Evolutionary conservation across 2,888 invertebrate genomes (phyloP), one percentile per base, ranked within the genome.

Genomic region (Sinotaia quadrata): DNA sequence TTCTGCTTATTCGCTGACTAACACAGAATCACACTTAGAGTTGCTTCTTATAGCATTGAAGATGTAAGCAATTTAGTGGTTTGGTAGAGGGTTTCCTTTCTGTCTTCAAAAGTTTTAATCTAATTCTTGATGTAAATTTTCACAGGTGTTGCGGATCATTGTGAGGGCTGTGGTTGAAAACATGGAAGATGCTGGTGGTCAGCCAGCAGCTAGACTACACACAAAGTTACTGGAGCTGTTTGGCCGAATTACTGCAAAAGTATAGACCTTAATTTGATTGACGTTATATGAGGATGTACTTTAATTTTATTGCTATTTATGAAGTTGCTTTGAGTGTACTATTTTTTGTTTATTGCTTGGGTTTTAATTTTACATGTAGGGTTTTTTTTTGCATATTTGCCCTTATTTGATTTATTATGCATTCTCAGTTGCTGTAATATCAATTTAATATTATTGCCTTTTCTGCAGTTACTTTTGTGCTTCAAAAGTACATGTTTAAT

Each of bases 121-220:
- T n/a, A n/a, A n/a, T n/a, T n/a, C n/a, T n/a, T n/a, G n/a, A n/a
- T n/a, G n/a, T n/a, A n/a, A 12, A n/a, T 4, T 5, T 31, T 18
- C 68, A 2, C 66, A 87, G 87, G 92, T 96, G 29, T 89, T 97
- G 21, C 89, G 90, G 31, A 91, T 95, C 61, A 88, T 96, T 15
- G 92, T 93, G 0, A 91, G 91, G 67, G 94, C 93, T 21, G 91
- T 96, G 49, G 87, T 91, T 2, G 90, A 92, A 51, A 91, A 93
- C 73, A 86, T 90, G 34, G 89, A 89, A 8, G 94, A 95, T 84
- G 91, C 91, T 18, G 85, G 89, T 36, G 89, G 89, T 0, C 81
- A 84, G 52, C 81, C 88, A 4, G 76, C 89, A 0, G 91, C 91
- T 7, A 91, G 91, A 0, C 89, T 92, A 59, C 87, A 89, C 59